Conservation (phyloP, 2,113 vertebrate genomes). For the Stigmatopora argus region DNA sequence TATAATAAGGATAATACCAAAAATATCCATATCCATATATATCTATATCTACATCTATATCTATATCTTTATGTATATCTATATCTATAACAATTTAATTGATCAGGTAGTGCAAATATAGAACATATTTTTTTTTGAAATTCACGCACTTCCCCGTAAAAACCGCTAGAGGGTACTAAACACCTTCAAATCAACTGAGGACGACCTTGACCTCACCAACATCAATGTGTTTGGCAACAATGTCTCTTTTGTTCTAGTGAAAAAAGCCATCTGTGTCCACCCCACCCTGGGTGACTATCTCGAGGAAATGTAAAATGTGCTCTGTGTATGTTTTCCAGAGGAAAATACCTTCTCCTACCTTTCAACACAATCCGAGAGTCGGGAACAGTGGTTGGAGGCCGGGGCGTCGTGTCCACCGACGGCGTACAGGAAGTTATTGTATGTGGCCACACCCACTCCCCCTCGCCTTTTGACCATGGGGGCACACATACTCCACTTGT, state of each 20-base stretch:
- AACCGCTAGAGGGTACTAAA: slow-evolving; percentile 63
- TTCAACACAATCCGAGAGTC: slow-evolving; percentile 90
- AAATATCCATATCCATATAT: no score
- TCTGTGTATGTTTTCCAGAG: slow-evolving; percentile 9
- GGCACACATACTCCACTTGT: slow-evolving; percentile 92
- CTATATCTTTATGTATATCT: not conserved
- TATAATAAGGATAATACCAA: no score
- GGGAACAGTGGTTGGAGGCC: slow-evolving; percentile 89
- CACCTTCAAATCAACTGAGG: slow-evolving; percentile 20
- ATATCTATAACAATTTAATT: no score
- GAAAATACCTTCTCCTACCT: slow-evolving; percentile 65
- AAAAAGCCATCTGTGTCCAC: not conserved
- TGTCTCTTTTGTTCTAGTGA: slow-evolving; percentile 16
- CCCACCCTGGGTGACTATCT: slow-evolving; percentile 6
- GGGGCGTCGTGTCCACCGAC: slow-evolving; percentile 92
- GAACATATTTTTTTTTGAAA: not conserved
- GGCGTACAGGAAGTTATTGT: slow-evolving; percentile 88
- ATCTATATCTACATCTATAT: not conserved
- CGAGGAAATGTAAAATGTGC: not conserved
- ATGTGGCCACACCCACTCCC: slow-evolving; percentile 85
- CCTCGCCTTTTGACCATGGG: slow-evolving; percentile 91
- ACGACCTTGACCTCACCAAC: slow-evolving; percentile 1
- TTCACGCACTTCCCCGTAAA: not conserved
- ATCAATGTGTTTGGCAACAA: not conserved
- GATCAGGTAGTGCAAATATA: no score